These are phyloP conservation scores for Dermochelys coriacea DNA, from an alignment of 2,797 vertebrate genomes.

Conservation along the genomic window DNA sequence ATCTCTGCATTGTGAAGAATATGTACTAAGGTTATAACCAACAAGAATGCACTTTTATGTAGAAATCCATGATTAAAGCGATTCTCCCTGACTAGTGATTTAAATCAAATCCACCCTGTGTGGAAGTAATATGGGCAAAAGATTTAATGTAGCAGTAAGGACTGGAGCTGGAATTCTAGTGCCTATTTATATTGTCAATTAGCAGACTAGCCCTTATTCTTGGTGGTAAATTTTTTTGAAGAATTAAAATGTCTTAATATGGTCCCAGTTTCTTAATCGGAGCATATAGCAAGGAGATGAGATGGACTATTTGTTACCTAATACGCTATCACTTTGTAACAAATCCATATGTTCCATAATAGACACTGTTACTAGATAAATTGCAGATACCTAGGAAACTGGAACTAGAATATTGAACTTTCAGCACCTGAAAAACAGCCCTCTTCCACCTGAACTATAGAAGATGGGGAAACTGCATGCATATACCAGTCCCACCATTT, in stretches of 20 bases:
- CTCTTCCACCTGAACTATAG: not conserved
- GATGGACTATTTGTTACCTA: not conserved
- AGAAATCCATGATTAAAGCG: too few species aligned
- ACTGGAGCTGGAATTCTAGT: not conserved
- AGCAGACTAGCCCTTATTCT: not conserved
- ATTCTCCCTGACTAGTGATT: too few species aligned
- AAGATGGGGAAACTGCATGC: fast-evolving
- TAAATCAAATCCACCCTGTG: too few species aligned
- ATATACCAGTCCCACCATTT: not conserved
- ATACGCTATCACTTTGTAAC: too few species aligned
- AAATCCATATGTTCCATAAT: not conserved
- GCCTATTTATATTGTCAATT: not conserved
- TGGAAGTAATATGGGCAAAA: too few species aligned
- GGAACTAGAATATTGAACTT: not conserved
- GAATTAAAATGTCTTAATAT: not conserved
- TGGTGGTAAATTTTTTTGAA: not conserved
- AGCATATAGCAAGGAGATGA: not conserved
- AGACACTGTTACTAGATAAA: not conserved
- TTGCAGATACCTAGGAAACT: not conserved
- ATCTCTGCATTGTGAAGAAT: too few species aligned
- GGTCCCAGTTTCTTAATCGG: not conserved
- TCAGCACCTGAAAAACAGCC: not conserved
- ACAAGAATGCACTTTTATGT: too few species aligned
- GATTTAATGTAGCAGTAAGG: too few species aligned
- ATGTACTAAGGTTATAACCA: too few species aligned